These are phyloP conservation scores for Globodera rostochiensis DNA, from an alignment of 1,140 invertebrate species.

Conservation along the genomic window DNA sequence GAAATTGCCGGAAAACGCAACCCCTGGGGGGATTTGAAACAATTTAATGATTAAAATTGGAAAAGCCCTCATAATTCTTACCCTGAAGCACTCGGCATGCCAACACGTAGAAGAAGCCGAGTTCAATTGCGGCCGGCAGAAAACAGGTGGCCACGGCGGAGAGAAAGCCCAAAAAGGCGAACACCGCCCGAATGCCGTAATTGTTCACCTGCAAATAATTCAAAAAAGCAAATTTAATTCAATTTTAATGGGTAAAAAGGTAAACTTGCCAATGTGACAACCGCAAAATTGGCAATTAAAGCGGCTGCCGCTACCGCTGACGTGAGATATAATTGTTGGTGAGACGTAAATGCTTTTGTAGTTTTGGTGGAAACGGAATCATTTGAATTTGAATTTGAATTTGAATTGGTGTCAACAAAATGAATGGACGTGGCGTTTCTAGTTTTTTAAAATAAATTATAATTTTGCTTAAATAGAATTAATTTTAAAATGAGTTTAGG, in stretches of 20 bases:
- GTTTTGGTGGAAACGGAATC: conserved; percentile 16
- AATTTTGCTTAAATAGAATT: not conserved
- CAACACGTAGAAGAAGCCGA: conserved; percentile 52
- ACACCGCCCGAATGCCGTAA: conserved; percentile 51
- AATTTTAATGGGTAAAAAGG: conserved; percentile 20
- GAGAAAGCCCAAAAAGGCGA: conserved; percentile 43
- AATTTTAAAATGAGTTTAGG: too few relatives aligned
- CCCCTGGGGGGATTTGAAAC: conserved; percentile 17
- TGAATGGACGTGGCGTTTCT: conserved; percentile 9
- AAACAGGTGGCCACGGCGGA: conserved; percentile 46
- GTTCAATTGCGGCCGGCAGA: conserved; percentile 44
- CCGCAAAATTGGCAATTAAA: conserved; percentile 52
- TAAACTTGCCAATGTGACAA: conserved; percentile 44
- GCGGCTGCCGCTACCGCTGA: conserved; percentile 51
- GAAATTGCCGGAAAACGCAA: conserved; percentile 60
- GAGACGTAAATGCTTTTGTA: conserved; percentile 32
- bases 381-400: not conserved
- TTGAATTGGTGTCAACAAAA: not conserved
- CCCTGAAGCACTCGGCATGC: conserved; percentile 51
- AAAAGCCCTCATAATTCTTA: not conserved
- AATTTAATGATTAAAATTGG: not conserved
- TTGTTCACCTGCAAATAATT: conserved; percentile 47
- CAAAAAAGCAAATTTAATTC: not conserved
- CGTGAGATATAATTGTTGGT: conserved; percentile 41
- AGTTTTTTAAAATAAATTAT: not conserved